Base-by-base conservation (phyloP, 2,888 invertebrate genomes). In the Dryobota labecula region DNA sequence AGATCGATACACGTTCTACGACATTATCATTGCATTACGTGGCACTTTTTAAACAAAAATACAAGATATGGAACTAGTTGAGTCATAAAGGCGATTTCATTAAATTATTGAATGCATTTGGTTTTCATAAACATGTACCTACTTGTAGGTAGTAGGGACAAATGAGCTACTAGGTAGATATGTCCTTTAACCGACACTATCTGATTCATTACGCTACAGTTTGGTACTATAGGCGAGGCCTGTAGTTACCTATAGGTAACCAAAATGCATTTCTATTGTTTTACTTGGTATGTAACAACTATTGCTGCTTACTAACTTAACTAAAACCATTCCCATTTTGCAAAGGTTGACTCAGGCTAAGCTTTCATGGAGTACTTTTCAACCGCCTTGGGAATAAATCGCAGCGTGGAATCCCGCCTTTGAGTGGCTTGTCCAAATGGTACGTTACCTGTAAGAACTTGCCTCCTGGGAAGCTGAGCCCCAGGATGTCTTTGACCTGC, bases 401-500 rank as follows among this genome's bases (percentile, higher is more conserved):
- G 27, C 15, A 20, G 20, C 27, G 20, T 65, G 30, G 9, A 30
- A 30, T 30, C 9, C 2, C 4, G n/a, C n/a, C 8, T 54, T 13
- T 15, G 20, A 15, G 20, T 71, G 57, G 11, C 20, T 33, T 70
- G n/a, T 27, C 6, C 3, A 15, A 33, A 7, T 24, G 13, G 5
- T 33, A 43, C 24, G n/a, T 76, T 51, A 79, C 97, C 86, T 97
- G 95, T 24, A 98, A 87, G 90, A 98, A 98, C 89, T 97, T 97
- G 61, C 97, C 97, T 0, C 97, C 97, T 0, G 97, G 95, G 86
- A 97, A 97, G 82, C 95, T 96, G 41, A 98, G 94, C 0, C 98
- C 98, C 18, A 98, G 94, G 83, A 98, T 96, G 88, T 97, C 97
- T 92, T 98, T 98, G 78, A 98, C 96, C 93, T 98, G 98, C 33